phyloP scores from a whole-genome alignment of 2,797 vertebrate species.

The Molossus molossus region DNA sequence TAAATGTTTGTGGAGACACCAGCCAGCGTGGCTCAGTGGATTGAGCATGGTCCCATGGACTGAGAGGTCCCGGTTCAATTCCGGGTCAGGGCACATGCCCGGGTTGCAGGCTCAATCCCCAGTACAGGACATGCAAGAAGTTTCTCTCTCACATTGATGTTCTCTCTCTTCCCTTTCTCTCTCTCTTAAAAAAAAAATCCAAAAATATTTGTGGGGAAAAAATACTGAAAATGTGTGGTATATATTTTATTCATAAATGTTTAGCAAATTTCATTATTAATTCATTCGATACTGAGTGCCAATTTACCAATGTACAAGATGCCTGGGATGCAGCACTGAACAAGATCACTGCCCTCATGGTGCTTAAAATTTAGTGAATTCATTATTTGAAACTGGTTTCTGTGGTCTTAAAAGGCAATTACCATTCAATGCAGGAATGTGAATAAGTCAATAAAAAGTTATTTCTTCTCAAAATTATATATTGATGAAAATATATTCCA shows the following conservation, averaged over 20 bases:
- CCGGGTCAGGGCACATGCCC: too few relatives aligned
- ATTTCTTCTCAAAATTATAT: conserved; percentile 29
- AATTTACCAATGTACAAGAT: not conserved
- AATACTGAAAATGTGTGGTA: not conserved
- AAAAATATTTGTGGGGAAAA: not conserved
- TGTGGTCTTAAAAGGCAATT: not conserved
- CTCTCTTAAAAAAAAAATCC: too few relatives aligned
- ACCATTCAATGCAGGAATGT: not conserved
- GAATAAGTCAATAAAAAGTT: conserved; percentile 5
- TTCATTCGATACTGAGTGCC: not conserved
- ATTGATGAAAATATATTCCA: not conserved
- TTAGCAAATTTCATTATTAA: conserved; percentile 7
- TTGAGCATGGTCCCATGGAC: too few relatives aligned
- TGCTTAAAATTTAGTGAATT: conserved; percentile 14
- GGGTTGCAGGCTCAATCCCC: too few relatives aligned
- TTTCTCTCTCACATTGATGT: too few relatives aligned
- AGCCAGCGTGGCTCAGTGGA: too few relatives aligned
- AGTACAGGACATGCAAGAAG: too few relatives aligned
- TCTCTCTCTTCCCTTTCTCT: too few relatives aligned
- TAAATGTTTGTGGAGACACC: not conserved
- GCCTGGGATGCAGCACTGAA: not conserved
- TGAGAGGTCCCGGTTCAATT: too few relatives aligned
- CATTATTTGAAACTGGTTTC: not conserved
- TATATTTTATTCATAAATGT: not conserved
- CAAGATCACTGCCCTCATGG: not conserved